Evolutionary conservation across 1,140 invertebrate species (phyloP), one percentile per base, ranked within the genome.

Genomic region (Holcopasites calliopsidis): DNA sequence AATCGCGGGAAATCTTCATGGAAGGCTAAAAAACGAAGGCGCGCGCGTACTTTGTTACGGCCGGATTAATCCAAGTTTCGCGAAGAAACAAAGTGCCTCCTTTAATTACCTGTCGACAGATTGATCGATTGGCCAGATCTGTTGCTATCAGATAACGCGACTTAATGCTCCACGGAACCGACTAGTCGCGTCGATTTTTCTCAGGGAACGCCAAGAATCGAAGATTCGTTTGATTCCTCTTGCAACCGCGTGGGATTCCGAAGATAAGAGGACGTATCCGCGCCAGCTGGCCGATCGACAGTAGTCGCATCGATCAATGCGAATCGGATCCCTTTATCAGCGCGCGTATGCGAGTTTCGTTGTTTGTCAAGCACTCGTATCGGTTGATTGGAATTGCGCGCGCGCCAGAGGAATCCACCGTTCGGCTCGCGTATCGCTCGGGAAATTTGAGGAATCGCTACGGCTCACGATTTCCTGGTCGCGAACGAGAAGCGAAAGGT

Each of bases 21-120:
- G 49, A 26, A 13, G 10, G 49, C 38, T 47, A 52, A 35, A 66
- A 64, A 61, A 52, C 72, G n/a, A n/a, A n/a, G n/a, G n/a, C n/a
- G n/a, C n/a, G n/a, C n/a, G 47, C 57, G 54, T 55, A 71, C 21
- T 49, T 42, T 31, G 76, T 76, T 69, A 79, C 68, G 68, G 57
- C 60, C 58, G 21, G 74, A 77, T 84, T 74, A 78, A 84, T 81
- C 75, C 57, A 73, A 55, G 58, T 83, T 80, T 77, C 61, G 23
- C 65, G 55, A 83, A 83, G 69, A 77, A 83, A 83, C 82, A 80
- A 83, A 65, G 47, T 83, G 65, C 65, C 64, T 64, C 52, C 78
- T 78, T 83, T 80, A 84, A 84, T 83, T 83, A 78, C 61, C 57
- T 40, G 81, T 58, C 82, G 82, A 84, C 81, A 83, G 82, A 80